Percentiles rank a stretch among this genome's conserved stretches.
These are phyloP conservation scores for Agriotes lineatus DNA, from an alignment of 2,888 invertebrate species.

Conservation along the genomic window DNA sequence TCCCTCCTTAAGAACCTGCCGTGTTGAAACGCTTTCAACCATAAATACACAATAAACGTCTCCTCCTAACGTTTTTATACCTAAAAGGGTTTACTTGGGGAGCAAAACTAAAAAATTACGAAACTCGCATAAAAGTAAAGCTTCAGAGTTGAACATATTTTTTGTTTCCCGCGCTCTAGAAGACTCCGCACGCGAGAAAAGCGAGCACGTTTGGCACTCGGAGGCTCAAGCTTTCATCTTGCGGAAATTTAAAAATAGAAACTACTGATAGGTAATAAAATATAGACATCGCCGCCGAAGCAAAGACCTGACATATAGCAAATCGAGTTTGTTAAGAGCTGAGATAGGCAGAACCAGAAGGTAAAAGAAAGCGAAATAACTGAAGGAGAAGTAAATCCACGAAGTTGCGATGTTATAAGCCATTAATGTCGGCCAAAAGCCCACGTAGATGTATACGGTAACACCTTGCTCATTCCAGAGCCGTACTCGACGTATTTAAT, in stretches of 20 bases:
- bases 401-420: constrained; percentile 13
- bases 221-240: constrained; percentile 3
- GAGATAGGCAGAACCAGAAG: constrained; percentile 15
- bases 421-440: constrained; percentile 13
- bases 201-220: not conserved
- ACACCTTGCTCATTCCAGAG: not conserved
- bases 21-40: constrained; percentile 3
- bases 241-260: constrained; percentile 21
- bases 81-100: not conserved
- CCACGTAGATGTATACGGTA: not conserved
- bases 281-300: constrained; percentile 12
- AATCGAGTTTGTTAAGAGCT: constrained; percentile 21
- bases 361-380: constrained; percentile 19
- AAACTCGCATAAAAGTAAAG: not conserved
- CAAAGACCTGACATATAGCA: constrained; percentile 18
- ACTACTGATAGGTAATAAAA: constrained; percentile 20
- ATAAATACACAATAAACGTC: constrained; percentile 16
- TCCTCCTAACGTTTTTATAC: not conserved
- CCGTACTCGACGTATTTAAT: not conserved
- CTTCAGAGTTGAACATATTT: not conserved
- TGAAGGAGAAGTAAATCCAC: constrained; percentile 11
- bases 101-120: not conserved
- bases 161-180: not conserved
- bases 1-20: not conserved
- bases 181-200: constrained; percentile 1